These are phyloP conservation scores for Heterotilapia buettikoferi DNA, from an alignment of 2,113 vertebrate species.

Conservation along the genomic window DNA sequence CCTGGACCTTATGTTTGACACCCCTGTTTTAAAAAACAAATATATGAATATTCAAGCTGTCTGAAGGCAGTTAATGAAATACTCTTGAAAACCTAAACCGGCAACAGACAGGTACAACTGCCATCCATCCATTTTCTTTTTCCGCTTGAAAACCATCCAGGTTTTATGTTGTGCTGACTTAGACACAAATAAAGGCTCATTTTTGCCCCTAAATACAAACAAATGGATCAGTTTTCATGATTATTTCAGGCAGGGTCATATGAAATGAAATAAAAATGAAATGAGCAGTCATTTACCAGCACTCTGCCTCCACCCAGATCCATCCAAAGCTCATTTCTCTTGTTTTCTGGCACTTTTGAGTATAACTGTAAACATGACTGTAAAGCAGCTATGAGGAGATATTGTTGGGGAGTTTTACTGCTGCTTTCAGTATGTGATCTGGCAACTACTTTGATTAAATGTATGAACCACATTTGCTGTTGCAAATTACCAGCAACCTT, in stretches of 20 bases:
- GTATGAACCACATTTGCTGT: background rate
- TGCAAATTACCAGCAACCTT: background rate
- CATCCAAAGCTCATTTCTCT: background rate
- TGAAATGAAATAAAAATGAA: background rate
- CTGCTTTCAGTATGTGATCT: background rate
- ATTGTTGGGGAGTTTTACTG: background rate
- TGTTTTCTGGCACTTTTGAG: background rate
- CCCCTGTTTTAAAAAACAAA: too few relatives aligned
- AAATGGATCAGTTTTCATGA: background rate
- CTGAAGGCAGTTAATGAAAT: too few relatives aligned
- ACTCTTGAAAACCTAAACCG: too few relatives aligned
- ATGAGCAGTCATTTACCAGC: background rate
- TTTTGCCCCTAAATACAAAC: background rate
- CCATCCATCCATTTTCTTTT: too few relatives aligned
- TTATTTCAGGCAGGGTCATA: background rate
- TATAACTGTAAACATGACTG: background rate
- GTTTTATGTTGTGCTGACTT: background rate
- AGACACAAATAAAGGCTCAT: background rate
- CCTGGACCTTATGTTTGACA: too few relatives aligned
- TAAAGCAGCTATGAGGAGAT: background rate
- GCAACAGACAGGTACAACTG: too few relatives aligned
- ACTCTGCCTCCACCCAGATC: background rate
- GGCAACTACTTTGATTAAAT: background rate
- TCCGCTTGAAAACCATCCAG: accelerated
- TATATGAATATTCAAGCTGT: too few relatives aligned